Evolutionary conservation across 2,797 vertebrate species (phyloP).

Genomic region (Rhynchonycteris naso): DNA sequence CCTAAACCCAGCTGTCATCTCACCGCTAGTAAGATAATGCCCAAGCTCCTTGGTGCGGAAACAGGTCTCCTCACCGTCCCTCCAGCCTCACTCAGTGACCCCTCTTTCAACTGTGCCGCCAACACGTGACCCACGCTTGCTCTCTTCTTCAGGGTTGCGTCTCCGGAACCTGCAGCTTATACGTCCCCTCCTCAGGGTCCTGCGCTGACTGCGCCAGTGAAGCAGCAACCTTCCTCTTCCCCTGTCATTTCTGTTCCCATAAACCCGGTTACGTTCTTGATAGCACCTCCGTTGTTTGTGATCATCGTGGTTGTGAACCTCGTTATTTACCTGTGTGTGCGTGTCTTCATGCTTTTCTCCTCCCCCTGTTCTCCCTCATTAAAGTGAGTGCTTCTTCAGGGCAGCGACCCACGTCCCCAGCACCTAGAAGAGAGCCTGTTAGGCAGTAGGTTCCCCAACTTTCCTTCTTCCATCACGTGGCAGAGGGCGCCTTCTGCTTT

Average conservation of each 20-base stretch:
- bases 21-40: not conserved
- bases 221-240: not conserved
- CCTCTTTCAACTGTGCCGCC: not conserved
- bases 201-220: not conserved
- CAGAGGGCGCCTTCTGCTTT: not conserved
- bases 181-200: not conserved
- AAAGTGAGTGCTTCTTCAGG: not conserved
- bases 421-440: not conserved
- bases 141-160: not conserved
- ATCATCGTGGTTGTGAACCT: not conserved
- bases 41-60: not conserved
- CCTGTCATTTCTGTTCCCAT: not conserved
- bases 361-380: not conserved
- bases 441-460: not conserved
- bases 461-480: not conserved
- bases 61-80: not conserved
- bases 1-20: not conserved
- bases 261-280: not conserved
- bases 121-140: not conserved
- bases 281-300: not conserved
- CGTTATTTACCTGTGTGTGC: not conserved
- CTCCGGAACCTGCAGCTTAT: not conserved
- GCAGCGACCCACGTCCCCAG: not conserved
- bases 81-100: not conserved
- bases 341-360: not conserved